Conservation (phyloP, 2,113 vertebrate species). For the Pavo muticus region DNA sequence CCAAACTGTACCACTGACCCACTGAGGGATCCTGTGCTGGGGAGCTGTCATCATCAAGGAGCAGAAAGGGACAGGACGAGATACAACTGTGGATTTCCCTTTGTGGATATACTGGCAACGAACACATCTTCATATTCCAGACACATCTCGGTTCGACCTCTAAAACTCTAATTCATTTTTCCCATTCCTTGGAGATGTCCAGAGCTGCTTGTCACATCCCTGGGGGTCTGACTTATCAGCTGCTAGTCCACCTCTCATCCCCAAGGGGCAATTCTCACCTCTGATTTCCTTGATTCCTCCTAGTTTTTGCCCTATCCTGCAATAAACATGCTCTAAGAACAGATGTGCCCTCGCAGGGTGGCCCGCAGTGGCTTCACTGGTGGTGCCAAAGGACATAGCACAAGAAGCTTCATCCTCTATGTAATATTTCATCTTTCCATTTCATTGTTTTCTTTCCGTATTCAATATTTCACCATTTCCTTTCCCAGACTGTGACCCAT, state of each 20-base stretch:
- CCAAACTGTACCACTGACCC: not conserved
- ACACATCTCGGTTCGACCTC: not conserved
- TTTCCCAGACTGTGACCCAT: conserved; percentile 30
- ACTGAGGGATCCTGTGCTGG: not conserved
- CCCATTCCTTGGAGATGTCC: not conserved
- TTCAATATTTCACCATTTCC: not conserved
- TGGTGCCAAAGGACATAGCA: accelerated
- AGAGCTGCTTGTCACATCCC: not conserved
- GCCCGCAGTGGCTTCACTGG: not conserved
- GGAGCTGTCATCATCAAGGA: not conserved
- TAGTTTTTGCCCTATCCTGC: not conserved
- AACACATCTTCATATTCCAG: accelerated
- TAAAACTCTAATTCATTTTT: not conserved
- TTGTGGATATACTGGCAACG: accelerated
- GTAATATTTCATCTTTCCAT: not conserved
- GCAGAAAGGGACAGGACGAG: not conserved
- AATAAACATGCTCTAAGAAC: accelerated
- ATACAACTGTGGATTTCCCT: not conserved
- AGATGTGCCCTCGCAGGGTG: accelerated
- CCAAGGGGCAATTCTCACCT: not conserved
- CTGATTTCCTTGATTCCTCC: not conserved
- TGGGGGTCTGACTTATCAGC: not conserved
- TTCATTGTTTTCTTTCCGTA: not conserved
- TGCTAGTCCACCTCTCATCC: not conserved
- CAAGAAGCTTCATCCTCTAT: not conserved